phyloP scores from a whole-genome alignment of 2,888 invertebrate genomes.

The Dryococelus australis region DNA sequence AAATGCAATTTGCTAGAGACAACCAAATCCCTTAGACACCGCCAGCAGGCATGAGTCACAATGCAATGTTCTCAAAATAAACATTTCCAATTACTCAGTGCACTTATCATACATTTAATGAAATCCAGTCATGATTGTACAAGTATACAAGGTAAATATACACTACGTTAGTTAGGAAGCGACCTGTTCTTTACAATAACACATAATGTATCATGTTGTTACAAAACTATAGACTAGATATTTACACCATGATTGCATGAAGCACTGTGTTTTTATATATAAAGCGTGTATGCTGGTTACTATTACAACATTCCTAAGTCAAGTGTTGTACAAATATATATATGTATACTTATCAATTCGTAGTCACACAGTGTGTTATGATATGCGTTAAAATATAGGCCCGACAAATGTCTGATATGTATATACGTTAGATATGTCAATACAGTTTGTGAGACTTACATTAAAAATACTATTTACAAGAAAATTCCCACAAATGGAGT shows the following conservation, averaged over 20 bases:
- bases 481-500: background rate
- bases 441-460: background rate
- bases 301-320: background rate
- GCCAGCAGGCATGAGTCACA: too few relatives aligned
- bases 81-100: too few relatives aligned
- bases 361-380: conserved; percentile 2
- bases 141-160: background rate
- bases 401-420: background rate
- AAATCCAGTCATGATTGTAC: background rate
- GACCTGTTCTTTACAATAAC: background rate
- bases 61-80: too few relatives aligned
- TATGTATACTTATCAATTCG: conserved; percentile 1
- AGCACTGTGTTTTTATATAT: conserved; percentile 4
- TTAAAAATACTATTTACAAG: background rate
- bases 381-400: background rate
- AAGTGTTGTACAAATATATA: background rate
- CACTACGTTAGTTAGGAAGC: background rate
- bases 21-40: too few relatives aligned
- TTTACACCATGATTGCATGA: background rate
- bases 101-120: background rate
- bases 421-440: background rate
- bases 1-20: too few relatives aligned
- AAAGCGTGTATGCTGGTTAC: background rate
- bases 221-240: conserved; percentile 1
- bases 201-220: background rate